Evolutionary conservation across 2,797 vertebrate species (phyloP).

Genomic region (Oreochromis grahami): DNA sequence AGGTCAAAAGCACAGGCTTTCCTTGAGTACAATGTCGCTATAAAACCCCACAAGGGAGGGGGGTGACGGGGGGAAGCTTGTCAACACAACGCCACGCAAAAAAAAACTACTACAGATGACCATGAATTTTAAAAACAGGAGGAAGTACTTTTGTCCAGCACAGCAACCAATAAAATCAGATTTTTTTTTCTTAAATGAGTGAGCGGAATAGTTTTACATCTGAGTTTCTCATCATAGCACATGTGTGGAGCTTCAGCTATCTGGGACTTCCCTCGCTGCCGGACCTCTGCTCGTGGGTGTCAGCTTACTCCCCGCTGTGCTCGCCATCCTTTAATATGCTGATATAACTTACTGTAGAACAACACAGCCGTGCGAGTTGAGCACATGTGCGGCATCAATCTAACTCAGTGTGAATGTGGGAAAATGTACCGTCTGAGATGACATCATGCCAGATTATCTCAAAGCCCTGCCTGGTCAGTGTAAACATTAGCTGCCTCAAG

Average conservation of each 20-base stretch:
- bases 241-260: slow-evolving; percentile 45
- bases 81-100: slow-evolving; percentile 36
- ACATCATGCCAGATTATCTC: slow-evolving; percentile 62
- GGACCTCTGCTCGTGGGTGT: slow-evolving; percentile 38
- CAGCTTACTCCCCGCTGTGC: slow-evolving; percentile 49
- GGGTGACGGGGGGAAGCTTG: neutral
- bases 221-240: slow-evolving; percentile 65
- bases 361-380: slow-evolving; percentile 49
- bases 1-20: slow-evolving; percentile 27
- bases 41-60: neutral
- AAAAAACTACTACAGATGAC: slow-evolving; percentile 26
- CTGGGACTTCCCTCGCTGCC: slow-evolving; percentile 55
- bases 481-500: slow-evolving; percentile 58
- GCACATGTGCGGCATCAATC: slow-evolving; percentile 71
- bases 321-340: slow-evolving; percentile 55
- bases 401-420: slow-evolving; percentile 60
- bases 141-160: slow-evolving; percentile 23
- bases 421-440: slow-evolving; percentile 55
- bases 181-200: neutral
- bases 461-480: slow-evolving; percentile 56
- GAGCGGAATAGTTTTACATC: slow-evolving; percentile 41
- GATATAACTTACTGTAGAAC: slow-evolving; percentile 65
- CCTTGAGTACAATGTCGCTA: neutral
- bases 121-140: slow-evolving; percentile 33
- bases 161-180: slow-evolving; percentile 20